Base-by-base conservation (phyloP, 2,888 invertebrate species). In the Andrena fulva region DNA sequence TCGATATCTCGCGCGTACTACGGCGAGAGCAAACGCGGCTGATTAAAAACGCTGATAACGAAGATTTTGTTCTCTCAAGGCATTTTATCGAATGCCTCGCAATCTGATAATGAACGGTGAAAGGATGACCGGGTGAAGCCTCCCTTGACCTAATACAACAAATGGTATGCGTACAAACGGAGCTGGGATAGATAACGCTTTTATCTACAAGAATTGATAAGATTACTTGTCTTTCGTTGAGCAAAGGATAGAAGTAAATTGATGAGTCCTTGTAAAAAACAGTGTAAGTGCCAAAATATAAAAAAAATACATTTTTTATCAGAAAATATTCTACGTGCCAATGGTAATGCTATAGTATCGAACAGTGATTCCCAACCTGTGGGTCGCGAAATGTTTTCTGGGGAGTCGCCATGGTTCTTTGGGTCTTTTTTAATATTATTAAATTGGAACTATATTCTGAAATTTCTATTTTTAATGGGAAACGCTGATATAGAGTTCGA, bases 61-160 rank as follows among this genome's bases (percentile, higher is more conserved):
- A 64, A 29, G 33, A 29, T 50, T 33, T 69, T 48, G 42, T 64
- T 73, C 4, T 52, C 52, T n/a, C 35, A 7, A 7, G 62, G 56
- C 50, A 8, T 60, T 52, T 48, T 20, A 60, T 60, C 31, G 31
- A 67, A 7, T 50, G 27, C 56, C 27, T 56, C 27, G 56, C 1
- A 24, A 56, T 56, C 31, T 16, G 63, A 71, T 77, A 71, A 77
- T 12, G 20, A 56, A 52, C 16, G 31, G 16, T 7, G 20, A 64
- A 60, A 71, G n/a, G 27, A 29, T 29, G 59, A 16, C 12, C 50
- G 7, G 24, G 1, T 12, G 62, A 50, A 7, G 54, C 50, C 33
- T 64, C 35, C 62, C 70, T 59, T 63, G 68, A 83, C 83, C 84
- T 77, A 67, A 59, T 73, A 8, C 67, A 83, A 84, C 60, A 67